Percentiles rank a stretch among this genome's conserved stretches.
Conservation (phyloP, 1,140 invertebrate genomes). For the Philaenus spumarius region DNA sequence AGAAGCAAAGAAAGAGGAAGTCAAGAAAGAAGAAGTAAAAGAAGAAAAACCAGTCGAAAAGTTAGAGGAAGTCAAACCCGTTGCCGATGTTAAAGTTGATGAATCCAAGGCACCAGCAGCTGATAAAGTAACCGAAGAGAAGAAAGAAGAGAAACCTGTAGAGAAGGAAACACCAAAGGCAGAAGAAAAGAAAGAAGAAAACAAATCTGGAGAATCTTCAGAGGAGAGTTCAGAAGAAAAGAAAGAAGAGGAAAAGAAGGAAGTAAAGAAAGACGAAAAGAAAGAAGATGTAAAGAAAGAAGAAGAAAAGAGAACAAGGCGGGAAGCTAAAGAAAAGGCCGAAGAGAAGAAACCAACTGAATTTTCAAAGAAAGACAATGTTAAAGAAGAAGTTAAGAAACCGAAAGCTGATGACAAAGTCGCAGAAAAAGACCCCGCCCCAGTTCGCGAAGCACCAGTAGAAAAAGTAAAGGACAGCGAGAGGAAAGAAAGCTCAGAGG, state of each 20-base stretch:
- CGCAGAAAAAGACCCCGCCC: neutral
- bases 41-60: slow-evolving; percentile 17
- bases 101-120: slow-evolving; percentile 11
- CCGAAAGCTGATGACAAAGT: slow-evolving; percentile 4
- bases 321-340: slow-evolving; percentile 14
- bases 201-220: neutral
- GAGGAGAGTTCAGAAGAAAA: slow-evolving; percentile 7
- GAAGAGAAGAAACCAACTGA: slow-evolving; percentile 22
- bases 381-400: neutral
- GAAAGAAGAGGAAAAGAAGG: slow-evolving; percentile 11
- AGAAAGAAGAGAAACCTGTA: slow-evolving; percentile 19
- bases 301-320: slow-evolving; percentile 11
- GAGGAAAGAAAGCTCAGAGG: neutral
- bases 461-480: too few relatives aligned
- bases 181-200: slow-evolving; percentile 3
- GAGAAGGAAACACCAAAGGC: slow-evolving; percentile 14
- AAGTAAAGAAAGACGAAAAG: slow-evolving; percentile 1
- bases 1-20: slow-evolving; percentile 11
- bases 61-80: slow-evolving; percentile 12
- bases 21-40: slow-evolving; percentile 9
- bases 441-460: neutral
- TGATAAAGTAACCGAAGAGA: slow-evolving; percentile 16
- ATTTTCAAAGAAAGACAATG: slow-evolving; percentile 6
- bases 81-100: slow-evolving; percentile 15
- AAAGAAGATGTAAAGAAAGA: slow-evolving; percentile 5